Base-by-base conservation (phyloP, 2,888 invertebrate genomes). In the Drosophila aldrichi region DNA sequence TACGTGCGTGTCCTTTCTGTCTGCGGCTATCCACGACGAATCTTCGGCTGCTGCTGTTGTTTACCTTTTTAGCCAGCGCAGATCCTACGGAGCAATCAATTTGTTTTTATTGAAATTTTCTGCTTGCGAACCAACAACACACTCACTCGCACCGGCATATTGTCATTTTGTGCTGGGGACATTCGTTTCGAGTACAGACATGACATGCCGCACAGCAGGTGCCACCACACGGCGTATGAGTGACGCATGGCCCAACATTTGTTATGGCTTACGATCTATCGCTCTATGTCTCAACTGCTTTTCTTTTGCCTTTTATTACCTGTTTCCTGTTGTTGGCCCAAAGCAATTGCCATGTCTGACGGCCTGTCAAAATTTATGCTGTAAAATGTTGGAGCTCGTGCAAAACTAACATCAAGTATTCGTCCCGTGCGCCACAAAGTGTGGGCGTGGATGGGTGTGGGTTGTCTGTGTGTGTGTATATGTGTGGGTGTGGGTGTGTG, bases 21-120 rank as follows among this genome's bases (percentile, higher is more conserved):
- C 66, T 67, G 54, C 67, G 70, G 77, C 70, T 80, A 73, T 60
- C 71, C 60, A 51, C 68, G 71, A n/a, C 25, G 22, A 38, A 29
- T 20, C 25, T 25, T 18, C 20, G 54, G 7, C 22, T 38, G 52
- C 29, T 8, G 38, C 40, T 40, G 38, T 38, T 83, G 80, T 81
- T 86, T 80, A 83, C 83, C 75, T 85, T 82, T 79, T 73, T 73
- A 63, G 72, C 65, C 76, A 76, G 71, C 84, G 72, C 74, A 82
- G 82, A 86, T 82, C 82, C 82, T 74, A 70, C 77, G 63, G 57
- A 84, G 82, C 84, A 88, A 87, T 87, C 86, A 87, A 87, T 88
- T 88, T 84, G 86, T 75, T 86, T 87, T 87, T 87, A 87, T 87
- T 87, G 88, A 87, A 88, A 86, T 86, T 83, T 81, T 67, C 60